Conservation (phyloP, 2,797 vertebrate species). For the Onychomys arenicola region DNA sequence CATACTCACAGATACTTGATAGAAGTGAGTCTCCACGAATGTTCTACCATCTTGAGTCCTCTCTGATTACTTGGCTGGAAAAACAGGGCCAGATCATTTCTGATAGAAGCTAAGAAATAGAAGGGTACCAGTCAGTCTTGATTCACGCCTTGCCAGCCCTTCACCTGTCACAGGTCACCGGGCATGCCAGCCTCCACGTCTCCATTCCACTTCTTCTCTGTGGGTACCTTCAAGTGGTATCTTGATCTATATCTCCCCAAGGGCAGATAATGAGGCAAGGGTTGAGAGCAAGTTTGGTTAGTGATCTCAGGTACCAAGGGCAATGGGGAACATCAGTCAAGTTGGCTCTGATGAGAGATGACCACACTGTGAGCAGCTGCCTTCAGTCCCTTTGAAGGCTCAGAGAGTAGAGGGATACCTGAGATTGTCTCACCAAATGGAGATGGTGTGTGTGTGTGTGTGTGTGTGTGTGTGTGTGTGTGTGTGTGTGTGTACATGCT, state of each 20-base stretch:
- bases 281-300: background rate
- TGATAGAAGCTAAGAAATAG: background rate
- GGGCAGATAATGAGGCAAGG: background rate
- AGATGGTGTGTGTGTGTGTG: background rate
- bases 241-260: background rate
- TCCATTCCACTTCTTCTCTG: background rate
- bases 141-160: background rate
- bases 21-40: background rate
- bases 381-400: background rate
- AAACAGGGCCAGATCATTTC: background rate
- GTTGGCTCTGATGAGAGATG: background rate
- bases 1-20: background rate
- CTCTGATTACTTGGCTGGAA: slow-evolving; percentile 43
- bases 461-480: background rate
- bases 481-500: background rate
- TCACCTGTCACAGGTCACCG: background rate
- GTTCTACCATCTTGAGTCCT: background rate
- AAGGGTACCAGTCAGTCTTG: background rate
- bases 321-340: background rate
- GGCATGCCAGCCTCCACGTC: background rate
- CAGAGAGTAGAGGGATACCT: background rate
- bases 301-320: background rate
- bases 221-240: background rate
- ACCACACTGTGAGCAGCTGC: background rate
- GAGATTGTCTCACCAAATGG: background rate